Percentiles rank a stretch among this genome's conserved stretches.
phyloP scores from a whole-genome alignment of 2,797 vertebrate genomes.

The Myotis daubentonii region DNA sequence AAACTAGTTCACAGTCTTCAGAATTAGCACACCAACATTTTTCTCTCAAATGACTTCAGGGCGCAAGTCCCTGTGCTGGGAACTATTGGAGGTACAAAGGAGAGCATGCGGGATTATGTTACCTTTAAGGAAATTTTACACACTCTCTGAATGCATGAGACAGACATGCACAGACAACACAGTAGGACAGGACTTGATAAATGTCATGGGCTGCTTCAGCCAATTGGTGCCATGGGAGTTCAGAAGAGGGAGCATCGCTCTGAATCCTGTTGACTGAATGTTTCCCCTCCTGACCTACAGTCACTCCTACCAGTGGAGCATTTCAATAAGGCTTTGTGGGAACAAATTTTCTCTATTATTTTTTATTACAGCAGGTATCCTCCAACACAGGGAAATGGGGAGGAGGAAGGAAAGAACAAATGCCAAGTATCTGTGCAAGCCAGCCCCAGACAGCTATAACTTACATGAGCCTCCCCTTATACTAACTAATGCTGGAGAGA shows the following conservation, averaged over 20 bases:
- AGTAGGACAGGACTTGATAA: background rate
- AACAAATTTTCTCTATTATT: constrained; percentile 34
- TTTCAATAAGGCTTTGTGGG: constrained; percentile 30
- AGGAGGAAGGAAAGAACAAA: background rate
- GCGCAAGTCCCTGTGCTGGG: background rate
- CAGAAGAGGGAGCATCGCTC: background rate
- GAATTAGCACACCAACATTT: background rate
- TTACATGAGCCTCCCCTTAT: background rate
- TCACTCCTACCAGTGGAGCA: background rate
- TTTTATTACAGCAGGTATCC: constrained; percentile 46
- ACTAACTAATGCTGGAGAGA: background rate
- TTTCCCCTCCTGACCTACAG: background rate
- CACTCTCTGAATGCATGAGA: background rate
- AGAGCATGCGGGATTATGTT: background rate
- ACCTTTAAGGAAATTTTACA: constrained; percentile 28
- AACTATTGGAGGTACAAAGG: background rate
- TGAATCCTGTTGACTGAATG: background rate
- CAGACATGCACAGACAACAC: background rate
- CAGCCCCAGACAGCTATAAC: constrained; percentile 34
- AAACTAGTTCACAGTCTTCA: constrained; percentile 4
- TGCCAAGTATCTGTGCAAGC: background rate
- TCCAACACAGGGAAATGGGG: background rate
- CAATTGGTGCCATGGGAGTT: background rate
- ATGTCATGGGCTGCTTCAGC: background rate
- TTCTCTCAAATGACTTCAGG: constrained; percentile 14